These are phyloP conservation scores for Siniperca knerii DNA, from an alignment of 2,113 vertebrate species.

Conservation along the genomic window DNA sequence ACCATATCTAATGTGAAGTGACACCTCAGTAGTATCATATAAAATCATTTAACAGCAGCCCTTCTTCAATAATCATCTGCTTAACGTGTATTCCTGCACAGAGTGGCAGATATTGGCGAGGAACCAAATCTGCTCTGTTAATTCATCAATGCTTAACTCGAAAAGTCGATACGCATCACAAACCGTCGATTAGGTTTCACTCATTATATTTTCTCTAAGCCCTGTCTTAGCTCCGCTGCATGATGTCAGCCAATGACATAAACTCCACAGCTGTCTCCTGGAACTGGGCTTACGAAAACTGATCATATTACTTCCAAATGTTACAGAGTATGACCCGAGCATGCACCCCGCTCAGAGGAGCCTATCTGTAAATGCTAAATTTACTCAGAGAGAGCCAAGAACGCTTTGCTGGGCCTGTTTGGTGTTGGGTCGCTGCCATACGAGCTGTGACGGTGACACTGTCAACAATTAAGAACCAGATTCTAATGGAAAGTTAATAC, in stretches of 20 bases:
- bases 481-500: neutral
- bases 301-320: constrained; percentile 78
- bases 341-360: constrained; percentile 52
- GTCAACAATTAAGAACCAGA: neutral
- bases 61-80: constrained; percentile 21
- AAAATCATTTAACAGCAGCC: constrained; percentile 24
- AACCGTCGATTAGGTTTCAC: constrained; percentile 68
- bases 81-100: constrained; percentile 28
- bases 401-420: constrained; percentile 18
- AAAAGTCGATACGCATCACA: constrained; percentile 59
- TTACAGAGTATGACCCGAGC: constrained; percentile 69
- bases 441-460: constrained; percentile 16
- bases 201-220: constrained; percentile 76
- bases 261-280: constrained; percentile 82
- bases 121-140: constrained; percentile 40
- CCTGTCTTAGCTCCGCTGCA: constrained; percentile 66
- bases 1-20: constrained; percentile 9
- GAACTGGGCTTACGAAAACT: constrained; percentile 77
- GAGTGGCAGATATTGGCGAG: constrained; percentile 24
- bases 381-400: constrained; percentile 48
- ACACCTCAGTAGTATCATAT: constrained; percentile 12
- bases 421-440: neutral
- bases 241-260: constrained; percentile 82
- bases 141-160: constrained; percentile 57
- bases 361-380: constrained; percentile 57